Conservation (phyloP, 2,888 invertebrate genomes). For the Lochmaea capreae region DNA sequence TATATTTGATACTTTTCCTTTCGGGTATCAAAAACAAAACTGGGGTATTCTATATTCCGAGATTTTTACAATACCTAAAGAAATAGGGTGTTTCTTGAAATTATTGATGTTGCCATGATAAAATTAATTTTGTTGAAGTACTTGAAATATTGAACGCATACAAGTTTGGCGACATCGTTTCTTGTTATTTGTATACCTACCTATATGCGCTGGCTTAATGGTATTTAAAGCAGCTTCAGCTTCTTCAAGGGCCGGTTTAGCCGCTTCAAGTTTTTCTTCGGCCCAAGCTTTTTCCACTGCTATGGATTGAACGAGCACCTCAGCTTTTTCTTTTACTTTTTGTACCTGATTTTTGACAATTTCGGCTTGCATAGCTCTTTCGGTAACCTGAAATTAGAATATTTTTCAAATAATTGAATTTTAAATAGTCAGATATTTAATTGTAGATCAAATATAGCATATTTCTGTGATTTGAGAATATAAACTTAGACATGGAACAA, state of each 20-base stretch:
- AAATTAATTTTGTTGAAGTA: too few relatives aligned
- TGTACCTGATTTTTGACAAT: conserved; percentile 95
- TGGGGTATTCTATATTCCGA: too few relatives aligned
- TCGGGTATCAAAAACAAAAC: too few relatives aligned
- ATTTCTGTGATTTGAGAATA: too few relatives aligned
- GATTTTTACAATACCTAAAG: too few relatives aligned
- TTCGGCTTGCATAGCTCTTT: conserved; percentile 94
- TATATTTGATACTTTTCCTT: too few relatives aligned
- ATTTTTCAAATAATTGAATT: neutral
- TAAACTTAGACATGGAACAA: too few relatives aligned
- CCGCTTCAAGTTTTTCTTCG: conserved; percentile 93
- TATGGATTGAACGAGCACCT: conserved; percentile 86
- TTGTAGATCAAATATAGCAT: too few relatives aligned
- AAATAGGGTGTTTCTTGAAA: too few relatives aligned
- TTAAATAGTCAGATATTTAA: too few relatives aligned
- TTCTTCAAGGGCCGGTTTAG: conserved; percentile 94
- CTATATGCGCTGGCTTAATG: conserved; percentile 95
- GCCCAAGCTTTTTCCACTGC: conserved; percentile 92
- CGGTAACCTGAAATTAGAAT: conserved; percentile 74
- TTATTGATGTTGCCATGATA: too few relatives aligned
- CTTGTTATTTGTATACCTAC: conserved; percentile 64
- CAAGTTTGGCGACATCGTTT: neutral
- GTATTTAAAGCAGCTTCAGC: conserved; percentile 96
- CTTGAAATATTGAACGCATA: neutral
- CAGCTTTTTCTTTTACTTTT: conserved; percentile 95